Percentiles rank a stretch among this genome's conserved stretches.
Conservation (phyloP, 1,140 invertebrate species). For the Hirudo medicinalis region DNA sequence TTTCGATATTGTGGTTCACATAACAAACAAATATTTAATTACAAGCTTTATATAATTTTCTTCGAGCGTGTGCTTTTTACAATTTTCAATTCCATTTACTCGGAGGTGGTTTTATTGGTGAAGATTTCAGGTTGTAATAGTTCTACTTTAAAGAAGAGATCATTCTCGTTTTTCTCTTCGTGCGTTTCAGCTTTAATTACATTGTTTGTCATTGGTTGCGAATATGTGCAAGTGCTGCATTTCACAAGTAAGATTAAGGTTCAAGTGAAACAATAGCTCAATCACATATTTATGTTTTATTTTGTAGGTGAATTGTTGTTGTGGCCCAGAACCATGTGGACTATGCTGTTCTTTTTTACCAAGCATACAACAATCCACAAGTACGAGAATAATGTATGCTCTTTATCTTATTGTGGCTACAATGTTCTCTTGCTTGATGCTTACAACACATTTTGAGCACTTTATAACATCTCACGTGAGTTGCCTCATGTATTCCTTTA, state of each 20-base stretch:
- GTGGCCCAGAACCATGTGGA: conserved; percentile 40
- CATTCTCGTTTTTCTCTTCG: too few species aligned
- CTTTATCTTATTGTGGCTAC: conserved; percentile 39
- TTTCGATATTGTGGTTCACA: too few species aligned
- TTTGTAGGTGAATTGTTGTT: conserved; percentile 42
- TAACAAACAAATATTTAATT: too few species aligned
- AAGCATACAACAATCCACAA: conserved; percentile 41
- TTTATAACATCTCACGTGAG: conserved; percentile 36
- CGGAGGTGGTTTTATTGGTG: too few species aligned
- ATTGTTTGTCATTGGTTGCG: too few species aligned
- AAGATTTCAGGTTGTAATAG: too few species aligned
- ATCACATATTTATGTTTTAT: neutral
- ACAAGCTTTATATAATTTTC: too few species aligned
- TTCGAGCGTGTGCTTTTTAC: too few species aligned
- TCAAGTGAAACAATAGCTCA: neutral
- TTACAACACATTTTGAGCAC: conserved; percentile 37
- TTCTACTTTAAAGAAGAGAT: too few species aligned
- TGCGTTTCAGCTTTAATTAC: too few species aligned
- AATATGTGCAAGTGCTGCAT: conserved; percentile 12
- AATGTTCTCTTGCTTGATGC: conserved; percentile 41
- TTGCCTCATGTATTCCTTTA: neutral
- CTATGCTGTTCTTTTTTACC: conserved; percentile 41
- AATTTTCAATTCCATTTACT: too few species aligned
- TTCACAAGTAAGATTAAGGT: conserved; percentile 7
- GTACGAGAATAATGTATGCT: conserved; percentile 43